Percentiles rank a stretch among this genome's conserved stretches.
Evolutionary conservation across 2,797 vertebrate species (phyloP).

Genomic region (Myotis vivesi): DNA sequence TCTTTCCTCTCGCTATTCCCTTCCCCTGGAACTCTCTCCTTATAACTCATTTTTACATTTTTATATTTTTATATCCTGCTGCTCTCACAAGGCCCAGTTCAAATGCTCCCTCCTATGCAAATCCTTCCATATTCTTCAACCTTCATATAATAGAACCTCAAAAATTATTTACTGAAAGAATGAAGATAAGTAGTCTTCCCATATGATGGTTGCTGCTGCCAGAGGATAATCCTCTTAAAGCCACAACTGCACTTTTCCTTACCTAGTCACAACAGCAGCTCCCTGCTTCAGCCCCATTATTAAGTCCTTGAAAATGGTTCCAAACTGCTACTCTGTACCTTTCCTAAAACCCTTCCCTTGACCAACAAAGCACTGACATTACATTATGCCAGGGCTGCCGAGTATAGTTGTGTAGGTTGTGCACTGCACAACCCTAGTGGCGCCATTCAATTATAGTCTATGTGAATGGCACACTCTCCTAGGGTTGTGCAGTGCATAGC

Average conservation of each 20-base stretch:
- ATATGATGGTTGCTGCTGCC: background rate
- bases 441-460: constrained; percentile 78
- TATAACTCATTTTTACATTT: background rate
- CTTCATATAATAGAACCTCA: background rate
- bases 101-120: background rate
- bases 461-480: constrained; percentile 77
- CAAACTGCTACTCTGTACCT: background rate
- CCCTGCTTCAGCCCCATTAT: background rate
- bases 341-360: background rate
- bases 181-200: background rate
- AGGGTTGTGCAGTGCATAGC: constrained; percentile 77
- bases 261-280: background rate
- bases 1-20: background rate
- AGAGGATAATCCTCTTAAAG: background rate
- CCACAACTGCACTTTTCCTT: background rate
- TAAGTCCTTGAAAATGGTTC: constrained; percentile 1
- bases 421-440: constrained; percentile 79
- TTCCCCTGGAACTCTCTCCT: background rate
- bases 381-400: constrained; percentile 16
- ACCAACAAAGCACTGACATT: constrained; percentile 32
- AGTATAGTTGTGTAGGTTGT: constrained; percentile 69
- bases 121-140: background rate
- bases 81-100: background rate
- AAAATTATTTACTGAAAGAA: constrained; percentile 26
- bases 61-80: background rate